Base-by-base conservation (phyloP, 2,797 vertebrate genomes). In the Poecilia wingei region DNA sequence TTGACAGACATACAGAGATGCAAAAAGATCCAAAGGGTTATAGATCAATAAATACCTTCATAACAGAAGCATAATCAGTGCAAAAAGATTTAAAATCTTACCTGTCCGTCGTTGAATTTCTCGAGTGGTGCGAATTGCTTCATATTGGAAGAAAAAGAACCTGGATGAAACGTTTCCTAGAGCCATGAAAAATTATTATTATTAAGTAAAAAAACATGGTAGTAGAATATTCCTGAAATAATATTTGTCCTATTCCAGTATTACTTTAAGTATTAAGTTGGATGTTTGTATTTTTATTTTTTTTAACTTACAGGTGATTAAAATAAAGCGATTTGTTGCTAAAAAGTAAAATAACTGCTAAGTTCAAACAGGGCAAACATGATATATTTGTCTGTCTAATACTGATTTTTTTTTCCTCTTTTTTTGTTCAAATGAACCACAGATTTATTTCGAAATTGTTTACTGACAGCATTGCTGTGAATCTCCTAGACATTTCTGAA, bases 381-480 rank as follows among this genome's bases (percentile, higher is more conserved):
- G 14, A 33, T 64, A 1, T 0, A 20, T 36, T 18, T 64, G 31
- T 36, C 59, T 61, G 31, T 64, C 55, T 14, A 59, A 31, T 31
- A 59, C 12, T 14, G 55, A 28, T 1, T 28, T 59, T 57, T 9
- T 4, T 47, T 47, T 16, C 3, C 10, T 25, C n/a, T 12, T 0
- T 57, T 25, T 53, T 12, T 14, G 31, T 13, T 33, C 13, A 61
- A 33, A 7, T 61, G 59, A 28, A 5, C n/a, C 12, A 59, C 55
- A 59, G 55, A 59, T 59, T 59, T 28, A 3, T 28, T 16, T 36
- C 6, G 2, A 64, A 64, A 64, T 64, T 57, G 69, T 80, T 82
- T 75, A 80, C 74, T 70, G 75, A 55, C 55, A 74, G 33, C 72
- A 8, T 5, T 41, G 4, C 16, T 64, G 18, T 3, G 22, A 39